Base-by-base conservation (phyloP, 2,888 invertebrate species). In the Aspidiotus rigidus region DNA sequence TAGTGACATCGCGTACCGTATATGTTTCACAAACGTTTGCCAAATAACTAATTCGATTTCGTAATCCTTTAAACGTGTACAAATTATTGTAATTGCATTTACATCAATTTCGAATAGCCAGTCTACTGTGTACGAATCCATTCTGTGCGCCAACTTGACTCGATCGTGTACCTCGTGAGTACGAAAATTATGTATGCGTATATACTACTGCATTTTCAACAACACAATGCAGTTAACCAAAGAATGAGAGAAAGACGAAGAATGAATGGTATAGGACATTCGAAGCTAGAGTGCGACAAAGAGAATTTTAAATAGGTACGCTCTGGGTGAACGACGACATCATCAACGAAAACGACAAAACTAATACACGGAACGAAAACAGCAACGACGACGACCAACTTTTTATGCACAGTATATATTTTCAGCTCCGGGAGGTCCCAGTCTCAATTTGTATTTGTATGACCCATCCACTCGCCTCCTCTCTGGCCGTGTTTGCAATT, bases 81-180 rank as follows among this genome's bases (percentile, higher is more conserved):
- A 66, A 66, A 66, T 66, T 57, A 59, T 59, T 66, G 66, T 66
- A 66, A 66, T 66, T 66, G 66, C 66, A 49, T 44, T 66, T 57
- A 59, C 66, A 66, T 66, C 59, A 66, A 66, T 66, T 66, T 66
- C 41, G 57, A 44, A 57, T 49, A 49, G 11, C 2, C n/a, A 49
- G 49, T 13, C 49, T 13, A 11, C 10, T 49, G n/a, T 49, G 49
- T 49, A 49, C 28, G 28, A 28, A 5, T 28, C 28, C 2, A 28
- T 28, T 28, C 28, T 1, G 28, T 28, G 28, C 28, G 28, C 28
- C 28, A 28, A 28, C 28, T 28, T 28, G 28, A 28, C 28, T 28
- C 5, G n/a, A n/a, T n/a, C n/a, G 28, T 28, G 28, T 28, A 28
- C 28, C 28, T 28, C 28, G 28, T 28, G 28, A 28, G 28, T 28